Percentiles rank a stretch among this genome's conserved stretches.
Conservation (phyloP, 2,888 invertebrate genomes). For the Hemithea aestivaria region DNA sequence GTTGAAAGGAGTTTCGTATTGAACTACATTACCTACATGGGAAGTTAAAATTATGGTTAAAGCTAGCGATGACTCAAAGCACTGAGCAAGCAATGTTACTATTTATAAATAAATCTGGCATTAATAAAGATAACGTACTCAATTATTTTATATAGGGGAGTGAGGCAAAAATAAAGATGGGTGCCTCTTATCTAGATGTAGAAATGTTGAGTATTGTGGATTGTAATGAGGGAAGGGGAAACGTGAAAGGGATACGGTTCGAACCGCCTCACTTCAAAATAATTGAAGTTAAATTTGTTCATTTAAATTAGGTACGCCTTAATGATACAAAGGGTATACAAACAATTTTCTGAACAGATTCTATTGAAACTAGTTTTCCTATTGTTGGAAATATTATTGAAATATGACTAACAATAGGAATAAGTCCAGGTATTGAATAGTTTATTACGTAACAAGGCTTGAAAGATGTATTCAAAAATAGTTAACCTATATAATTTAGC, state of each 20-base stretch:
- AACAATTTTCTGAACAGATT: slow-evolving; percentile 25
- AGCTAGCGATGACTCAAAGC: too few species aligned
- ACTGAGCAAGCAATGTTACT: too few species aligned
- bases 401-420: slow-evolving; percentile 20
- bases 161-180: slow-evolving; percentile 65
- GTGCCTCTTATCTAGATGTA: slow-evolving; percentile 72
- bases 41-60: too few species aligned
- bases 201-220: slow-evolving; percentile 66
- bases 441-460: too few species aligned
- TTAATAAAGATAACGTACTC: too few species aligned
- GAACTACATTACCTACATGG: too few species aligned
- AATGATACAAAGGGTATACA: slow-evolving; percentile 43
- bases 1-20: too few species aligned
- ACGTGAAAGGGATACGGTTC: slow-evolving; percentile 70
- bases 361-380: slow-evolving; percentile 19
- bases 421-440: slow-evolving; percentile 26
- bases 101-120: too few species aligned
- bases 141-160: slow-evolving; percentile 32
- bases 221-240: slow-evolving; percentile 73
- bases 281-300: slow-evolving; percentile 78
- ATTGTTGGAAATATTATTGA: slow-evolving; percentile 7
- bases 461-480: too few species aligned
- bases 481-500: too few species aligned
- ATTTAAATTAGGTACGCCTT: slow-evolving; percentile 64
- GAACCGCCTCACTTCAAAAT: slow-evolving; percentile 70